Evolutionary conservation across 2,113 vertebrate genomes (phyloP), one percentile per base, ranked within the genome.

Genomic region (Hippocampus mohnikei): DNA sequence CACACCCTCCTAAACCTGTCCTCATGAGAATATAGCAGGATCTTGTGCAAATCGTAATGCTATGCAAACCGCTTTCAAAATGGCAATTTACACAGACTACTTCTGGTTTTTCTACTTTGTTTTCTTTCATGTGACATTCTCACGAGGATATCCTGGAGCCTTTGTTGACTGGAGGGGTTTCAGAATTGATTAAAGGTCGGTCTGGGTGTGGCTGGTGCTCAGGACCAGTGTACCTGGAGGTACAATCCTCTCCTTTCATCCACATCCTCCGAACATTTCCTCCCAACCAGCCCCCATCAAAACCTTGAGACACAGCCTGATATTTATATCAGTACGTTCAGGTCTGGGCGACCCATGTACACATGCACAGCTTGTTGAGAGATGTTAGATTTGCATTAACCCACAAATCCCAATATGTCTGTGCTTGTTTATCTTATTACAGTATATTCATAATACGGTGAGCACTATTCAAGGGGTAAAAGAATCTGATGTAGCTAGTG

Each of bases 171-270:
- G 2, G 42, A 69, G 76, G 78, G 85, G 85, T 91, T 88, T 90
- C 88, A 75, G 82, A 72, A 85, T 80, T 91, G 91, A 92, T 91
- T 91, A 88, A 89, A 91, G 84, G 78, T 75, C 29, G 50, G 72
- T 67, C 27, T 1, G 72, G 67, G 76, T 73, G 77, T 87, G 81
- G 82, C 84, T 63, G 29, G 72, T 65, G 61, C 67, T 80, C 69
- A 62, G 74, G 67, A 74, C 50, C 58, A 44, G 67, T 75, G 23
- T n/a, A 73, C 76, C 56, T 27, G 27, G 52, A 75, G 77, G 83
- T 90, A 92, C 88, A 91, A 92, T 88, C 81, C 62, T 70, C 46
- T 55, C 72, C 86, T 88, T 91, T 91, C 90, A 91, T 91, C 33
- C 33, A 37, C 33, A 37, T 37, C 5, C 33, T 88, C 83, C 85